Base-by-base conservation (phyloP, 2,797 vertebrate genomes). In the Poeciliopsis gracilis region DNA sequence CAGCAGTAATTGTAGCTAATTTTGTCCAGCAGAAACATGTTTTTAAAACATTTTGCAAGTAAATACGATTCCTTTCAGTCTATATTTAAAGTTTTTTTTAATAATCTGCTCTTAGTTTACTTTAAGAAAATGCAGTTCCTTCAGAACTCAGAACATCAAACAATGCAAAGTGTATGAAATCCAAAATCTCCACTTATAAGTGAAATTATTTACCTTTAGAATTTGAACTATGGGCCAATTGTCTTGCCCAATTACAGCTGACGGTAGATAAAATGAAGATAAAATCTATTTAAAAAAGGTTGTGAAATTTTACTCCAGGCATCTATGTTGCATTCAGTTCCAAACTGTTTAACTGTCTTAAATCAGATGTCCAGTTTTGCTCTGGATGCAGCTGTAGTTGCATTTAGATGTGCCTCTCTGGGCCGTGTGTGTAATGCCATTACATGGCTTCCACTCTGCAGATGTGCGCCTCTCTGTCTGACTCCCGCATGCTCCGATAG, bases 391-490 rank as follows among this genome's bases (percentile, higher is more conserved):
- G 94, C 93, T 96, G 93, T 72, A 87, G 86, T 83, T 92, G 88
- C 70, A 73, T 84, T 86, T 77, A 90, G 90, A 90, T 90, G 86
- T 69, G 77, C 78, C 80, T 91, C 79, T 80, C 73, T 41, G 78
- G 84, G 73, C 79, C 77, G 85, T 85, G 88, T 91, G 94, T 91
- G 91, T 82, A 93, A 95, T 90, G 84, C 87, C 85, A 90, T 95
- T 94, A 93, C 91, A 94, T 84, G 88, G 90, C 90, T 93, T 88
- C 88, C 86, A 87, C 93, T 93, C 92, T 89, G 95, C 96, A 96
- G 94, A 97, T 95, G 95, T 92, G 92, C 78, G 84, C 85, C 87
- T 84, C 84, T 78, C 57, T 18, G 30, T 53, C 80, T 41, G 36
- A 71, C 80, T 77, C 82, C 75, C 86, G 86, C 84, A 89, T 77